A percentile compares a stretch with the other conserved stretches of the same genome.
phyloP scores from a whole-genome alignment of 2,888 invertebrate species.

The Omphaloscelis lunosa region DNA sequence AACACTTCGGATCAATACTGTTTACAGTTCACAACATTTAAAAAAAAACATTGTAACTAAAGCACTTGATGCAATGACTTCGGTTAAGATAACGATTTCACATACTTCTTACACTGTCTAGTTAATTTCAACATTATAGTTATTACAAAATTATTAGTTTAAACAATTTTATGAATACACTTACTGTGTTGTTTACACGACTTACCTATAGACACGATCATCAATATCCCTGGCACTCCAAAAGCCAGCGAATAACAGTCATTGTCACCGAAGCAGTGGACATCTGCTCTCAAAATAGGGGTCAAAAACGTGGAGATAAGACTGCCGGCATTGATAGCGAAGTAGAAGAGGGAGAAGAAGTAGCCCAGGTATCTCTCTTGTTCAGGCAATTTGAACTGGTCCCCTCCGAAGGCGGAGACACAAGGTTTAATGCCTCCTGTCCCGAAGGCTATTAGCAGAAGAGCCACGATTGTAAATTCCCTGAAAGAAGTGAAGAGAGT shows the following conservation, averaged over 20 bases:
- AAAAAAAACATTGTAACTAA: not conserved
- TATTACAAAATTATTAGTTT: not conserved
- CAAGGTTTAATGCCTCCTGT: slow-evolving; percentile 99
- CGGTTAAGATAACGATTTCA: not conserved
- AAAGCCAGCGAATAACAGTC: slow-evolving; percentile 97
- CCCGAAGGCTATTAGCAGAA: slow-evolving; percentile 95
- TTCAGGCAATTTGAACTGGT: slow-evolving; percentile 96
- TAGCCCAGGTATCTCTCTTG: slow-evolving; percentile 94
- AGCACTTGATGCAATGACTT: not conserved
- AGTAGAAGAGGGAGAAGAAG: slow-evolving; percentile 98
- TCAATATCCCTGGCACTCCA: slow-evolving; percentile 96
- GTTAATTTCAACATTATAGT: not conserved
- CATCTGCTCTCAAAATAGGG: slow-evolving; percentile 95
- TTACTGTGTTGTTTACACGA: not conserved
- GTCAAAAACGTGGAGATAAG: slow-evolving; percentile 96
- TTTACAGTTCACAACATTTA: not conserved
- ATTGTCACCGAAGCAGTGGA: slow-evolving; percentile 94
- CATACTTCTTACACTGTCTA: not conserved
- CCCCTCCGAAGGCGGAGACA: slow-evolving; percentile 98
- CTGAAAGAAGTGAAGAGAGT: slow-evolving; percentile 83
- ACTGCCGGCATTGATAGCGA: slow-evolving; percentile 97
- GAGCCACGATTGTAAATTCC: slow-evolving; percentile 92
- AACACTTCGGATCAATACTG: not conserved
- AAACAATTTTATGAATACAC: not conserved
- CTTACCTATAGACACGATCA: slow-evolving; percentile 95